A percentile compares a stretch with the other conserved stretches of the same genome.
Evolutionary conservation across 2,888 invertebrate genomes (phyloP).

Genomic region (Apamea monoglypha): DNA sequence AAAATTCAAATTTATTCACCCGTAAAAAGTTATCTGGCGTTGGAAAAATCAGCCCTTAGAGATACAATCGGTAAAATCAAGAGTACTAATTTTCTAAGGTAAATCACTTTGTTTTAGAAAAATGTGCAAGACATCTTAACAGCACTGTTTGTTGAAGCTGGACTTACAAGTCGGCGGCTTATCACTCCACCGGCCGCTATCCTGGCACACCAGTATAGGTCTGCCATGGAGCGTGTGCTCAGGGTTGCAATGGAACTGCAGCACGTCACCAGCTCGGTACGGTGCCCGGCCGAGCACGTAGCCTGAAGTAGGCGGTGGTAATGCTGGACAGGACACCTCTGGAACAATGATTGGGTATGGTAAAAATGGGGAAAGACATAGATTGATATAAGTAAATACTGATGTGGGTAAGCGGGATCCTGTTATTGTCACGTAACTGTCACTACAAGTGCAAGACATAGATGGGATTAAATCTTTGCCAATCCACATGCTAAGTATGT

Average conservation of each 20-base stretch:
- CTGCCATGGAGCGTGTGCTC: constrained; percentile 97
- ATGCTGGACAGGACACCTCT: constrained; percentile 95
- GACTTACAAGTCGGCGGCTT: constrained; percentile 94
- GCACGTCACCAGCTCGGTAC: constrained; percentile 95
- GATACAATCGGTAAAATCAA: too few species aligned
- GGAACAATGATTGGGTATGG: constrained; percentile 43
- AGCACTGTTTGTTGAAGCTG: background rate
- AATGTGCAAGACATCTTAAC: too few species aligned
- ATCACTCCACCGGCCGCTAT: constrained; percentile 96
- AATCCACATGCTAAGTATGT: too few species aligned
- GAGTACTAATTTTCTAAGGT: too few species aligned
- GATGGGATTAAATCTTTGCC: too few species aligned
- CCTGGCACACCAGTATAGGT: constrained; percentile 97
- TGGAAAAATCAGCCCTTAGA: too few species aligned
- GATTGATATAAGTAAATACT: background rate
- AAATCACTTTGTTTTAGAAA: too few species aligned
- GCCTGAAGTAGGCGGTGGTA: constrained; percentile 94
- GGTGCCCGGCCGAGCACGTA: constrained; percentile 94
- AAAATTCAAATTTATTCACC: too few species aligned
- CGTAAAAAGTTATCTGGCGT: too few species aligned
- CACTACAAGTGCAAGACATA: background rate
- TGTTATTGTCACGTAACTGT: background rate
- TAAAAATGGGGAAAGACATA: background rate
- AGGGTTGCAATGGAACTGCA: constrained; percentile 96
- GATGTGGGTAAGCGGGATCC: background rate